Percentiles rank a stretch among this genome's conserved stretches.
Evolutionary conservation across 2,797 vertebrate genomes (phyloP).

Genomic region (Mormyrops attenuatus): DNA sequence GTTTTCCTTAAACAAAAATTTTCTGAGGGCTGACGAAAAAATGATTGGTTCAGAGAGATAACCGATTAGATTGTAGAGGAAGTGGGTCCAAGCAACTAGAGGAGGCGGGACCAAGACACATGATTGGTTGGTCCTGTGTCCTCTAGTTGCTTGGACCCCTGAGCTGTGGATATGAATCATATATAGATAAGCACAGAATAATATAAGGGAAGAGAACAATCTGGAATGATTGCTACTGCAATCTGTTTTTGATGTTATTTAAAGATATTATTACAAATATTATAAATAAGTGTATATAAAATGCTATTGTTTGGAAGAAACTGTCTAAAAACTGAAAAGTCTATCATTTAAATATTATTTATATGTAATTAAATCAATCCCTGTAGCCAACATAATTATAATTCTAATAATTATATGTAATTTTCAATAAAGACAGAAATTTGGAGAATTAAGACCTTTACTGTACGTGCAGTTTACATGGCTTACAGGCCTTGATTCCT

Average conservation of each 20-base stretch:
- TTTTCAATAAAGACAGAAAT: neutral
- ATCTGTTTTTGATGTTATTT: neutral
- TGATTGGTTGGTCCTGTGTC: neutral
- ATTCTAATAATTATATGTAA: neutral
- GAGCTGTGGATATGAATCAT: neutral
- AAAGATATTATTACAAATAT: neutral
- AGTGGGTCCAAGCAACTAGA: neutral
- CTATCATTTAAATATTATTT: neutral
- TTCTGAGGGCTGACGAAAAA: neutral
- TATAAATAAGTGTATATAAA: neutral
- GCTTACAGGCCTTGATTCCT: neutral
- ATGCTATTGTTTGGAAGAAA: neutral
- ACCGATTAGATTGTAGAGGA: neutral
- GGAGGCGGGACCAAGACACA: neutral
- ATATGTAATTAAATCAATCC: neutral
- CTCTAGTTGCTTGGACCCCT: neutral
- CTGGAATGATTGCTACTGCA: neutral
- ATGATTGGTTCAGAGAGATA: neutral
- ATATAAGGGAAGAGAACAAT: neutral
- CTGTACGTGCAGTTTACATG: neutral
- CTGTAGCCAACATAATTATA: neutral
- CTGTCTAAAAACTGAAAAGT: neutral
- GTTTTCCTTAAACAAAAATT: neutral
- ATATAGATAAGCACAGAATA: neutral
- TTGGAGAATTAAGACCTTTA: neutral